Percentiles rank a stretch among this genome's conserved stretches.
Conservation (phyloP, 37 sponge, comb jelly and placozoan genomes). For the Diacarnus erythraeanus region DNA sequence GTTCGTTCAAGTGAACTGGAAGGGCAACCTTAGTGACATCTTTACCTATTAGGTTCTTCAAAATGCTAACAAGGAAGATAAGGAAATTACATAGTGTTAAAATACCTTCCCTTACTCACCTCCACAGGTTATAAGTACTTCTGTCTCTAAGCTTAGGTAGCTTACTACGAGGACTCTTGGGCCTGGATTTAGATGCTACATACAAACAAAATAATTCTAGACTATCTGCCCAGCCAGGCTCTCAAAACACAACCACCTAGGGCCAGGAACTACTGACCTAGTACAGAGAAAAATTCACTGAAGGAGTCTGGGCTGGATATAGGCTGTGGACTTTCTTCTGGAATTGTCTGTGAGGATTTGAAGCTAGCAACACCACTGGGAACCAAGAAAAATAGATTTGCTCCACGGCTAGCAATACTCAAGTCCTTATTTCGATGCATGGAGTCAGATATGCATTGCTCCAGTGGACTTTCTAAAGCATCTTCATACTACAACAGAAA, state of each 20-base stretch:
- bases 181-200: constrained; percentile 18
- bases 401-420: neutral
- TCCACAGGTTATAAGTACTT: constrained; percentile 54
- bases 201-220: neutral
- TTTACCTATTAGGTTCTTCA: constrained; percentile 85
- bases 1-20: constrained; percentile 95
- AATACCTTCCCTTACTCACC: constrained; percentile 22
- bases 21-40: constrained; percentile 90
- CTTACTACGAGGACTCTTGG: constrained; percentile 25
- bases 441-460: constrained; percentile 37
- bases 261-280: neutral
- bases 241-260: neutral
- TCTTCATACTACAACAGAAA: constrained; percentile 41
- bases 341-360: constrained; percentile 15
- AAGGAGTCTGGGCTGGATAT: constrained; percentile 43
- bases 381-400: constrained; percentile 36
- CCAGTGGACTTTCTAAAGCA: constrained; percentile 40
- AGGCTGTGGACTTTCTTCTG: constrained; percentile 20
- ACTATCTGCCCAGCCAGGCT: neutral
- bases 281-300: constrained; percentile 31
- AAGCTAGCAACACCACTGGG: constrained; percentile 34
- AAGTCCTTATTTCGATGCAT: neutral
- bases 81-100: neutral
- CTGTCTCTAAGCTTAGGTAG: constrained; percentile 45
- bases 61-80: constrained; percentile 29